Percentiles rank a stretch among this genome's conserved stretches.
phyloP scores from a whole-genome alignment of 2,888 invertebrate species.

The Ophion ventricosus region DNA sequence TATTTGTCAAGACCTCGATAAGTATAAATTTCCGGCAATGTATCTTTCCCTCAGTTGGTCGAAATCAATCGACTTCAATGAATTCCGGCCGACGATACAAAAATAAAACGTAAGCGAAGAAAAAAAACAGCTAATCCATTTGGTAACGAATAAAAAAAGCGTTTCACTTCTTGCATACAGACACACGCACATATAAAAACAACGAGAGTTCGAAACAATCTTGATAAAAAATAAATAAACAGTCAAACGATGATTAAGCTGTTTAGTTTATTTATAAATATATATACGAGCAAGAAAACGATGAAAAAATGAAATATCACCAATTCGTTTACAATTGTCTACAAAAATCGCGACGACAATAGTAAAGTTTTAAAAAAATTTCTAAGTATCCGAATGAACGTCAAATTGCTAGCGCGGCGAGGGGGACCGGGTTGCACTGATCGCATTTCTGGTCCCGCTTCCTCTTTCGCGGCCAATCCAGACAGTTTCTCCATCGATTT shows the following conservation, averaged over 20 bases:
- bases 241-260: constrained; percentile 23
- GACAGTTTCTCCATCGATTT: constrained; percentile 57
- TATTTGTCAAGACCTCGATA: too few relatives aligned
- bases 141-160: constrained; percentile 72
- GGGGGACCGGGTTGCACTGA: not conserved
- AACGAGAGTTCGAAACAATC: constrained; percentile 51
- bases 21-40: too few relatives aligned
- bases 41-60: too few relatives aligned
- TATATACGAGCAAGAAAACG: constrained; percentile 4
- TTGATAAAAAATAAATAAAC: not conserved
- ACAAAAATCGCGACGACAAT: not conserved
- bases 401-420: constrained; percentile 27
- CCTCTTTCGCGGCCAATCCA: constrained; percentile 20
- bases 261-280: constrained; percentile 19
- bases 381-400: constrained; percentile 8
- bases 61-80: too few relatives aligned
- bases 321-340: not conserved
- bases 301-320: constrained; percentile 9
- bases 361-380: not conserved
- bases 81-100: too few relatives aligned
- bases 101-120: constrained; percentile 19
- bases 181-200: constrained; percentile 37
- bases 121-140: constrained; percentile 44
- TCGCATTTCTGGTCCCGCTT: constrained; percentile 29
- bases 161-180: constrained; percentile 69